Evolutionary conservation across 2,888 invertebrate genomes (phyloP).

Genomic region (Tenodera sinensis): DNA sequence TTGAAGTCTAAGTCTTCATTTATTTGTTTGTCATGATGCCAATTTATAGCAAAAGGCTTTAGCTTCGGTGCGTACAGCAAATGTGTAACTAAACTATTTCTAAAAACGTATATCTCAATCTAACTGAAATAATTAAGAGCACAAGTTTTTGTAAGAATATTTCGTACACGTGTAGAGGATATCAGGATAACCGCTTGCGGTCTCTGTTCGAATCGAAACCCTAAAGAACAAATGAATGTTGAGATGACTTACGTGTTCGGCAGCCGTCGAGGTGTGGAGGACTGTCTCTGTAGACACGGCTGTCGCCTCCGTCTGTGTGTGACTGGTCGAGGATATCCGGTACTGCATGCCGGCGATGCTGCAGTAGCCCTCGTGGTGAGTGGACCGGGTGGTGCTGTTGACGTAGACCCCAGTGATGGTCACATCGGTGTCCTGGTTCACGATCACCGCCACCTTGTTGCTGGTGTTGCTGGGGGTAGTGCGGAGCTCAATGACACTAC

Average conservation of each 20-base stretch:
- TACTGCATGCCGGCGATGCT: constrained; percentile 84
- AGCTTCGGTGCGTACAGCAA: too few relatives aligned
- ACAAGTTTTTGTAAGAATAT: too few relatives aligned
- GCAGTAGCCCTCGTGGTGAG: constrained; percentile 77
- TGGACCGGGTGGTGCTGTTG: constrained; percentile 67
- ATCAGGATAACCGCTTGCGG: too few relatives aligned
- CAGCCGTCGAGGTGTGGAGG: constrained; percentile 42
- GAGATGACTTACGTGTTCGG: constrained; percentile 42
- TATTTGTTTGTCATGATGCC: too few relatives aligned
- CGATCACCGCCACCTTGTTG: constrained; percentile 61
- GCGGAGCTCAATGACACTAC: constrained; percentile 43
- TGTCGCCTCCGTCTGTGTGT: constrained; percentile 80
- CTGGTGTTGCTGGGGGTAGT: constrained; percentile 31
- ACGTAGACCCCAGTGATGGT: constrained; percentile 84
- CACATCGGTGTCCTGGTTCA: constrained; percentile 82
- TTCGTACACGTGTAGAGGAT: too few relatives aligned
- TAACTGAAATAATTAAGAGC: too few relatives aligned
- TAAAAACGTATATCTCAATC: too few relatives aligned
- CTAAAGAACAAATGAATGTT: too few relatives aligned
- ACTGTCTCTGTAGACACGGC: constrained; percentile 64
- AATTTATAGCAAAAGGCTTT: too few relatives aligned
- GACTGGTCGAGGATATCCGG: constrained; percentile 81
- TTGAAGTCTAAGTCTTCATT: too few relatives aligned
- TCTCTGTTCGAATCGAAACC: too few relatives aligned
- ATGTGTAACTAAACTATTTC: too few relatives aligned